A percentile compares a stretch with the other conserved stretches of the same genome.
Conservation (phyloP, 2,888 invertebrate species). For the Macrostomum cliftonense region DNA sequence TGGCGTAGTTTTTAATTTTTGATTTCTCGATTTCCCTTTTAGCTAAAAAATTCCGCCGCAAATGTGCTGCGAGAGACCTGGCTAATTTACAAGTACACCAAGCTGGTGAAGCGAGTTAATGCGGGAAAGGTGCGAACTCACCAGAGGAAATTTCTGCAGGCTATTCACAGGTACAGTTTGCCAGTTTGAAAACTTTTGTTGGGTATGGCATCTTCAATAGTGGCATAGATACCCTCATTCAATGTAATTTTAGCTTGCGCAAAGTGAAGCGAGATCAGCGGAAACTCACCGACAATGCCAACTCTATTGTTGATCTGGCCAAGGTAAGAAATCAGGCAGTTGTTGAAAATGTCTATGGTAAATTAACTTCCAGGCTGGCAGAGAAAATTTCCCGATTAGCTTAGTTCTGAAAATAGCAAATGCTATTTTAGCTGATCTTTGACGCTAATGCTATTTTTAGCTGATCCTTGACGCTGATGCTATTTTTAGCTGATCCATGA, state of each 20-base stretch:
- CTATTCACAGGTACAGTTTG: constrained; percentile 73
- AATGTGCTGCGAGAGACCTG: constrained; percentile 97
- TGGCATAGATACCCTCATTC: no score
- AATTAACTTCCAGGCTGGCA: no score
- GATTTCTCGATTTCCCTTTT: no score
- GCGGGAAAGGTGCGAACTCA: constrained; percentile 85
- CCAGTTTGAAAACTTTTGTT: constrained; percentile 11
- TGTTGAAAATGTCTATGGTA: no score
- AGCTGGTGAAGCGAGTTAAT: constrained; percentile 88
- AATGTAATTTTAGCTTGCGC: constrained; percentile 56
- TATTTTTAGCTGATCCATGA: no score
- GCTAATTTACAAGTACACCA: constrained; percentile 98
- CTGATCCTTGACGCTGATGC: no score
- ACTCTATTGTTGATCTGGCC: constrained; percentile 96
- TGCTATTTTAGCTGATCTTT: no score
- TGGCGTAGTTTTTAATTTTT: no score
- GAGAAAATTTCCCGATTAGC: no score
- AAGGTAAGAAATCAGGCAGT: constrained; percentile 57
- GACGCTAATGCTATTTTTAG: no score
- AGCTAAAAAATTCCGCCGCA: constrained; percentile 98
- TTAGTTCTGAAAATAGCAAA: no score
- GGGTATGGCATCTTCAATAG: no score
- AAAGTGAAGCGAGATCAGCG: constrained; percentile 99
- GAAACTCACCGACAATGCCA: constrained; percentile 94
- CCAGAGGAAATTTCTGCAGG: constrained; percentile 93